Percentiles rank a stretch among this genome's conserved stretches.
These are phyloP conservation scores for Oeneis ivallda DNA, from an alignment of 2,888 invertebrate genomes.

Conservation along the genomic window DNA sequence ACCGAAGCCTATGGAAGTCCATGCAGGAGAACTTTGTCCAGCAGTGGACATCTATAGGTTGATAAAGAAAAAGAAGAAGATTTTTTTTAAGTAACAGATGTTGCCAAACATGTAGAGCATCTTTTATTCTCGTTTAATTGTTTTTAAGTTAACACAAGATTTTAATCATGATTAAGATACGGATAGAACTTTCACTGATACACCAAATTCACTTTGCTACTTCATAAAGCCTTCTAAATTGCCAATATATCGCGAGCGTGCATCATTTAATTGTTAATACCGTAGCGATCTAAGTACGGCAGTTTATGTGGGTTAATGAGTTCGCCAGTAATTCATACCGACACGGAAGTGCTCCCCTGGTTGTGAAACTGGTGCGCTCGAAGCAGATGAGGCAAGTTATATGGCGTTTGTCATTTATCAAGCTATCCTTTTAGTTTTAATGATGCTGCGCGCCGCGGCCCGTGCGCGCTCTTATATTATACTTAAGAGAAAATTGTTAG, in stretches of 20 bases:
- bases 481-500: conserved; percentile 20
- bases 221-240: conserved; percentile 33
- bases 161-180: neutral
- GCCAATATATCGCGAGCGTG: conserved; percentile 47
- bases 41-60: no score
- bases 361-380: conserved; percentile 39
- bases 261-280: conserved; percentile 73
- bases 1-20: no score
- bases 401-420: conserved; percentile 38
- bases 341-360: conserved; percentile 57
- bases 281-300: conserved; percentile 60
- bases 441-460: conserved; percentile 14
- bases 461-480: conserved; percentile 22
- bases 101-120: no score
- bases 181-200: neutral
- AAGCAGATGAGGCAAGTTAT: conserved; percentile 38
- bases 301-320: conserved; percentile 75
- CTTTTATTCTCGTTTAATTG: no score
- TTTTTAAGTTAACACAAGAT: no score
- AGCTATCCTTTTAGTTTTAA: conserved; percentile 35
- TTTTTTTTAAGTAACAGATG: no score
- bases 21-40: no score
- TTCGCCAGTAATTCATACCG: conserved; percentile 71
- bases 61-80: no score
- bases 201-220: neutral